phyloP scores from a whole-genome alignment of 2,113 vertebrate genomes.

The Odocoileus virginianus region DNA sequence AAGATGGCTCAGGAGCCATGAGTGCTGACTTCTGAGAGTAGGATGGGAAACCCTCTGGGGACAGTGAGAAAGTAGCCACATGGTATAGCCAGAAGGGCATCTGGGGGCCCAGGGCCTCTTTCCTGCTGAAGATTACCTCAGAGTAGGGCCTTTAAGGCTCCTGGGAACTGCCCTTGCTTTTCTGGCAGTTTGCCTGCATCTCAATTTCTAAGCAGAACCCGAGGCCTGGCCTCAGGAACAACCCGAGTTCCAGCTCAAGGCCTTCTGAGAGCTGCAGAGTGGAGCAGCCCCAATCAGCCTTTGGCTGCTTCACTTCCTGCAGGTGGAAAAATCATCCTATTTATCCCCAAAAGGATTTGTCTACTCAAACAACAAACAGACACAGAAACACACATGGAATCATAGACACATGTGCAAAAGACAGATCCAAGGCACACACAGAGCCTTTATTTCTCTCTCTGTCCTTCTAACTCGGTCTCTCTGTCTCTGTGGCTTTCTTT shows the following conservation, averaged over 20 bases:
- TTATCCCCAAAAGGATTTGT: slow-evolving; percentile 69
- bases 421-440: neutral
- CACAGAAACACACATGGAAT: slow-evolving; percentile 43
- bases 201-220: slow-evolving; percentile 51
- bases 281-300: slow-evolving; percentile 55
- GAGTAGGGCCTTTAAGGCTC: slow-evolving; percentile 11
- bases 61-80: neutral
- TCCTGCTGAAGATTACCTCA: slow-evolving; percentile 15
- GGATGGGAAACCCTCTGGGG: neutral
- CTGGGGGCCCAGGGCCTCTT: neutral
- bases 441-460: neutral
- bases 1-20: neutral
- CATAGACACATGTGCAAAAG: slow-evolving; percentile 30
- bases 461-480: neutral
- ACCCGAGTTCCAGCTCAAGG: slow-evolving; percentile 38
- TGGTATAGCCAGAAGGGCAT: neutral
- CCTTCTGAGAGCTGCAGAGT: slow-evolving; percentile 51
- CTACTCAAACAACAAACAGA: slow-evolving; percentile 72
- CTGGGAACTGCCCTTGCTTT: neutral
- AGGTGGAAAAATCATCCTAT: slow-evolving; percentile 73
- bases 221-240: slow-evolving; percentile 38
- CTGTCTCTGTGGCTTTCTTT: neutral
- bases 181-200: slow-evolving; percentile 50
- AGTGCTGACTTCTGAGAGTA: neutral
- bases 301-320: slow-evolving; percentile 69